Base-by-base conservation (phyloP, 1,140 invertebrate species). In the Conus betulinus region DNA sequence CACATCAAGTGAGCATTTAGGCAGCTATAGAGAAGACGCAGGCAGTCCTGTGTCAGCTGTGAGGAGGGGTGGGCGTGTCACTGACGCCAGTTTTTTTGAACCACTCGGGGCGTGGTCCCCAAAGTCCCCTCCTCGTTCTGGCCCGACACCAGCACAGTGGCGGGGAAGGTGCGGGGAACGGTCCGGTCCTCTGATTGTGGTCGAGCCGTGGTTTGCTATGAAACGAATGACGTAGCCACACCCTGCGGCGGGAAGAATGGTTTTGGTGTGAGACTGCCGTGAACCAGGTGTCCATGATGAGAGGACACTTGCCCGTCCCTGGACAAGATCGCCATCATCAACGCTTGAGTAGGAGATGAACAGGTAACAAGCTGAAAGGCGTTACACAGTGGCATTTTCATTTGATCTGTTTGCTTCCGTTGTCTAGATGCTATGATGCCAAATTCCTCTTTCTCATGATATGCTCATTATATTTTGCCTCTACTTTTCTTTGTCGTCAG, bases 191-290 rank as follows among this genome's bases (percentile, higher is more conserved):
- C 87, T 76, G 78, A 92, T 91, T n/a, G n/a, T 67, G 92, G 92
- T 76, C 89, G 85, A 23, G 92, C 89, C 20, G 84, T 55, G 20
- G 91, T n/a, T 93, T 53, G 91, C 81, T 51, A 93, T 89, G 88
- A 89, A 93, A 67, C 93, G 90, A 71, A 93, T 92, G 89, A 93
- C 93, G 88, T 88, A 93, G 39, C 93, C 93, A 87, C 93, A 93
- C 25, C n/a, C 93, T 74, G 0, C 93, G 88, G 23, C 91, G 89
- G 10, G 67, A 57, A 20, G 92, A n/a, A 23, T 76, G 88, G 89
- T n/a, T n/a, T 93, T 93, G 55, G 92, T 90, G 25, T 90, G n/a
- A n/a, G 89, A 67, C 92, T 93, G 82, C 93, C 93, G 86, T 93
- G 93, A 17, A 93, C 89, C 5, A 93, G 81, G 53, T 90, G 90